These are phyloP conservation scores for Argyrosomus regius DNA, from an alignment of 2,797 vertebrate genomes.

Conservation along the genomic window DNA sequence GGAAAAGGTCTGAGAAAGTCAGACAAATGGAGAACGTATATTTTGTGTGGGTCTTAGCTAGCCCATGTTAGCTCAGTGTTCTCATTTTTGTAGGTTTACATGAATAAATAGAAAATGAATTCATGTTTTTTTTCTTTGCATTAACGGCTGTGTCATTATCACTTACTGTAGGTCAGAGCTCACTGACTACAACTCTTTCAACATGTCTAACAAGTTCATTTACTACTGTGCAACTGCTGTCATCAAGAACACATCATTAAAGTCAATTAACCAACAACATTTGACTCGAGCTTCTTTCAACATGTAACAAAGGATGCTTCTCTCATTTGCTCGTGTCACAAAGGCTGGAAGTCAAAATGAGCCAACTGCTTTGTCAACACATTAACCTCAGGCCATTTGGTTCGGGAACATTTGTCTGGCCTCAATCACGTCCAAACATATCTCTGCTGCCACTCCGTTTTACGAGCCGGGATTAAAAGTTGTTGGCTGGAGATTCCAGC, in stretches of 20 bases:
- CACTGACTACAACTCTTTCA: neutral
- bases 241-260: conserved; percentile 35
- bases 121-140: neutral
- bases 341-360: conserved; percentile 35
- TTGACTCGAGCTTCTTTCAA: conserved; percentile 26
- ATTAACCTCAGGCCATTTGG: conserved; percentile 53
- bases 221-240: conserved; percentile 27
- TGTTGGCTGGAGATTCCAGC: conserved; percentile 57
- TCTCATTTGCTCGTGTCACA: conserved; percentile 3
- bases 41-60: neutral
- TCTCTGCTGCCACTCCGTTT: conserved; percentile 75
- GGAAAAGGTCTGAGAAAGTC: conserved; percentile 35
- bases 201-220: conserved; percentile 4
- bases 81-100: neutral
- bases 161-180: neutral
- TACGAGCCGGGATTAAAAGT: conserved; percentile 76
- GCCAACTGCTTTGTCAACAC: conserved; percentile 60
- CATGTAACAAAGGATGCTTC: conserved; percentile 24
- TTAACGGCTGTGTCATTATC: neutral
- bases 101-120: neutral
- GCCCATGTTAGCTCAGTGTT: neutral
- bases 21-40: neutral
- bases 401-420: conserved; percentile 52
- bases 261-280: conserved; percentile 14
- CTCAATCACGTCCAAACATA: conserved; percentile 64